phyloP scores from a whole-genome alignment of 2,888 invertebrate species.

The Synergus laeviventris region DNA sequence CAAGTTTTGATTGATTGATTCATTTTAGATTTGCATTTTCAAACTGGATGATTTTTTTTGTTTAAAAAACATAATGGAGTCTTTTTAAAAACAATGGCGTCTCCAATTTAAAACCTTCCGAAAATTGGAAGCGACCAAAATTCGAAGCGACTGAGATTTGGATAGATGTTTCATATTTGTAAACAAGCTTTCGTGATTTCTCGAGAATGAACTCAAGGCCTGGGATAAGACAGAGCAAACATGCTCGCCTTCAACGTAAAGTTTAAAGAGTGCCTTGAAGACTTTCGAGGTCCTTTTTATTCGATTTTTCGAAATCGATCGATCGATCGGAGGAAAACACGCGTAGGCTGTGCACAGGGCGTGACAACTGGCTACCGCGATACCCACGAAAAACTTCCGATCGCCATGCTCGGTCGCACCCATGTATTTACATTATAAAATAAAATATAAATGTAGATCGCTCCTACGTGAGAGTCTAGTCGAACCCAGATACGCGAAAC shows the following conservation, averaged over 20 bases:
- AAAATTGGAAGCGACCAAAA: too few relatives aligned
- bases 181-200: background rate
- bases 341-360: slow-evolving; percentile 62
- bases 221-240: background rate
- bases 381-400: slow-evolving; percentile 65
- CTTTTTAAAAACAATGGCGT: background rate
- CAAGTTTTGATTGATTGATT: background rate
- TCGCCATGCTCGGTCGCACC: slow-evolving; percentile 64
- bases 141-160: background rate
- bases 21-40: background rate
- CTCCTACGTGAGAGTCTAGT: slow-evolving; percentile 43
- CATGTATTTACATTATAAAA: slow-evolving; percentile 65
- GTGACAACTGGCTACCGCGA: slow-evolving; percentile 67
- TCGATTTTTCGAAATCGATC: slow-evolving; percentile 64
- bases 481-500: background rate
- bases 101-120: background rate
- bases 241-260: slow-evolving; percentile 14
- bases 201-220: slow-evolving; percentile 12
- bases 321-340: slow-evolving; percentile 60
- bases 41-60: background rate
- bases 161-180: background rate
- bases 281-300: slow-evolving; percentile 55
- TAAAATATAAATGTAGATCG: slow-evolving; percentile 40
- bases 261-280: slow-evolving; percentile 45
- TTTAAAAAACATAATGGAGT: background rate